Evolutionary conservation across 2,113 vertebrate species (phyloP).

Genomic region (Menidia beryllina): DNA sequence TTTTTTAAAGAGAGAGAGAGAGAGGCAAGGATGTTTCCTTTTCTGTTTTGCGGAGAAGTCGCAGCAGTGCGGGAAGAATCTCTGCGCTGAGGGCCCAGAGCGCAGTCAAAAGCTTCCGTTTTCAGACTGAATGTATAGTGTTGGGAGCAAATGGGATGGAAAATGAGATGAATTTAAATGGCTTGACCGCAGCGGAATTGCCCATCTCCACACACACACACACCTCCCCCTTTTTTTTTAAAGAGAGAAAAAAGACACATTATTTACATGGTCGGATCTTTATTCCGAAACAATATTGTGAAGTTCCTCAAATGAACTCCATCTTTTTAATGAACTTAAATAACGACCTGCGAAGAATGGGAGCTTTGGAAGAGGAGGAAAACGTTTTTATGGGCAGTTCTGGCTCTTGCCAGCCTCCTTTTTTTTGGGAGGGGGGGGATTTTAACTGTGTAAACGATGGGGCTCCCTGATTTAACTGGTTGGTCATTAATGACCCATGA

Average conservation of each 20-base stretch:
- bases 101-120: conserved; percentile 87
- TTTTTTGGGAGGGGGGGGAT: too few relatives aligned
- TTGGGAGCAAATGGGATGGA: conserved; percentile 98
- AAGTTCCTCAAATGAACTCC: conserved; percentile 79
- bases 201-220: conserved; percentile 78
- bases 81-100: conserved; percentile 88
- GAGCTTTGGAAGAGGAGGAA: conserved; percentile 76
- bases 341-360: conserved; percentile 80
- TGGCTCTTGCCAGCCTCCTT: conserved; percentile 80
- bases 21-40: conserved; percentile 86
- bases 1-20: conserved; percentile 31
- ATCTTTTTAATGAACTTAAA: conserved; percentile 81
- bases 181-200: conserved; percentile 93
- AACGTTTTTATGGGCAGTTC: conserved; percentile 71
- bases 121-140: conserved; percentile 92
- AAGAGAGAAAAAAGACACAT: conserved; percentile 89
- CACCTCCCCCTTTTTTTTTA: conserved; percentile 78
- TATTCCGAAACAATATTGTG: conserved; percentile 92
- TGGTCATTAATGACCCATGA: conserved; percentile 88
- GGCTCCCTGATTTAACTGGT: conserved; percentile 89
- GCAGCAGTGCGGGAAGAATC: conserved; percentile 87
- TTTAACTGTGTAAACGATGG: conserved; percentile 81
- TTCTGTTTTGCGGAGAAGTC: conserved; percentile 84
- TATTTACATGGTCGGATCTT: conserved; percentile 97
- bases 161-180: conserved; percentile 99